These are phyloP conservation scores for Marmota flaviventris DNA, from an alignment of 2,113 vertebrate species.

Conservation along the genomic window DNA sequence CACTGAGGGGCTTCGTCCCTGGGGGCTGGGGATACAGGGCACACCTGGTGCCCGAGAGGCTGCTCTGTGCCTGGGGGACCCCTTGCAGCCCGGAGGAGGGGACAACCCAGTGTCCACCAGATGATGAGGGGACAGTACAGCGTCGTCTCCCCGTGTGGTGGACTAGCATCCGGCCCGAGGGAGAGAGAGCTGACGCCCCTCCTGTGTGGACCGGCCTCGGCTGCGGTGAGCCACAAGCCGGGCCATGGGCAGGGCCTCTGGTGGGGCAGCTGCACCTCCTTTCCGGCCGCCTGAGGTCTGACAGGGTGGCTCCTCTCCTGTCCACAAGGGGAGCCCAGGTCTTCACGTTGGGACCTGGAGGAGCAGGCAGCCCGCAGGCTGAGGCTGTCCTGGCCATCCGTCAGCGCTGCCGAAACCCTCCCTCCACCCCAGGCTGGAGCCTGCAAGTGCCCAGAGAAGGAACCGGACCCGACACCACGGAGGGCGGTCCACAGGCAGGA, in stretches of 20 bases:
- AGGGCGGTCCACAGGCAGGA: accelerated
- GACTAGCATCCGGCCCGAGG: too few species aligned
- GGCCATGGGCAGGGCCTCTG: too few species aligned
- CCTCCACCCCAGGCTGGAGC: accelerated
- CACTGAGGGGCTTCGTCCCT: accelerated
- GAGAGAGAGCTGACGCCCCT: too few species aligned
- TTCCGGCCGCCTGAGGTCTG: not conserved
- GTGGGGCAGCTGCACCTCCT: too few species aligned
- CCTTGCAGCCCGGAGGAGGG: accelerated
- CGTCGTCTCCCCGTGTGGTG: too few species aligned
- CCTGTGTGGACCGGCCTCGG: too few species aligned
- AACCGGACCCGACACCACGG: accelerated
- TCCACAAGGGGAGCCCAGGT: not conserved
- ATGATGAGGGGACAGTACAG: too few species aligned
- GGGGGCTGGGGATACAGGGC: not conserved
- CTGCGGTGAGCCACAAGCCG: too few species aligned
- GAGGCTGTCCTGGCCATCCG: not conserved
- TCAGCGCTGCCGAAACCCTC: not conserved
- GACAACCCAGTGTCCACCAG: not conserved
- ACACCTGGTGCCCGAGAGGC: not conserved
- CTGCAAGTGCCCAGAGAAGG: too few species aligned
- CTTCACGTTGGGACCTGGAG: too few species aligned
- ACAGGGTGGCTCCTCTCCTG: accelerated
- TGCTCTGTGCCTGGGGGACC: accelerated
- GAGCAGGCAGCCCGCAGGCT: accelerated